Conservation (phyloP, 2,797 vertebrate species). For the Monodelphis domestica region DNA sequence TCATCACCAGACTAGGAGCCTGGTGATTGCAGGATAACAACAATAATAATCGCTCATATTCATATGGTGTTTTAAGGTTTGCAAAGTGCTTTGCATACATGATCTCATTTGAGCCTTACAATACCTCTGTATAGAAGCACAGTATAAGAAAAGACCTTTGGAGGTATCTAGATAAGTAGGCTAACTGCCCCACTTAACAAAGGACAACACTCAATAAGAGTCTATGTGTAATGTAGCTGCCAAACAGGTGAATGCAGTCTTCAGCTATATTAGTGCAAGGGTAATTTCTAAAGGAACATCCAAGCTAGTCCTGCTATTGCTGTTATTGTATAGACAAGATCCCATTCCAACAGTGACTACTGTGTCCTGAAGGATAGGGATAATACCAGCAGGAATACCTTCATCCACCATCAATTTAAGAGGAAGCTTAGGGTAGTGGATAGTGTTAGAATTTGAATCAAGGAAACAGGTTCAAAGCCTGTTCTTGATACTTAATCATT, state of each 20-base stretch:
- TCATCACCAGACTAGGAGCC: too few species aligned
- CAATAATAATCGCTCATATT: neutral
- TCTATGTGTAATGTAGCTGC: neutral
- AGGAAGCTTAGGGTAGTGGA: too few species aligned
- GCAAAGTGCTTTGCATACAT: neutral
- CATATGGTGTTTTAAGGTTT: neutral
- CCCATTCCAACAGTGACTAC: neutral
- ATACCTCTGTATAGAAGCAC: neutral
- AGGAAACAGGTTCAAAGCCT: too few species aligned
- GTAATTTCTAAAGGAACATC: neutral
- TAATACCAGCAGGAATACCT: neutral
- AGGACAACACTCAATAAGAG: neutral
- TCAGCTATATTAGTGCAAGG: neutral
- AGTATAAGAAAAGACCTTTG: neutral
- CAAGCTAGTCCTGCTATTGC: neutral
- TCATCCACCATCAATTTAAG: neutral
- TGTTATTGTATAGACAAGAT: neutral
- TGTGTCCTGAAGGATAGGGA: neutral
- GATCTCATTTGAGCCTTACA: neutral
- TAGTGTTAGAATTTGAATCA: too few species aligned
- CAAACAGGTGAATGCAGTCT: neutral
- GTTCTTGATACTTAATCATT: too few species aligned
- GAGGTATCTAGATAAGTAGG: neutral
- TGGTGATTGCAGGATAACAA: too few species aligned
- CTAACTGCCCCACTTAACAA: neutral